phyloP scores from a whole-genome alignment of 2,797 vertebrate genomes.

The Sebastes diaconus region DNA sequence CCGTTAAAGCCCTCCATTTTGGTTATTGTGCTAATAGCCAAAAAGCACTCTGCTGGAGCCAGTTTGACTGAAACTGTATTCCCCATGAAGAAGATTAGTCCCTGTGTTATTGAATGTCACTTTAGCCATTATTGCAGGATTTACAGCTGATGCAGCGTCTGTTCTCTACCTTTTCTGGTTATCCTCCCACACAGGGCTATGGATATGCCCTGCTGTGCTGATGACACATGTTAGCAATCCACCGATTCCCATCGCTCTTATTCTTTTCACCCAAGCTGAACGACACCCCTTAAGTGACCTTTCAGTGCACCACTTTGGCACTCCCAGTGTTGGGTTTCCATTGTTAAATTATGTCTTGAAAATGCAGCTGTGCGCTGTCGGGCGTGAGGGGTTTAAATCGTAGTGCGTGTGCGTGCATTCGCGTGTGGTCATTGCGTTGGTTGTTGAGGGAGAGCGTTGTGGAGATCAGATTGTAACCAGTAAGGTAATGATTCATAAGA shows the following conservation, averaged over 20 bases:
- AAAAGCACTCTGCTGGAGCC: conserved; percentile 65
- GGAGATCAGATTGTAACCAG: conserved; percentile 65
- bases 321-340: neutral
- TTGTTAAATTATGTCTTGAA: neutral
- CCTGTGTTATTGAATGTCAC: conserved; percentile 67
- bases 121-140: conserved; percentile 68
- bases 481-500: conserved; percentile 78
- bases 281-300: conserved; percentile 5
- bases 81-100: conserved; percentile 53
- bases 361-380: neutral
- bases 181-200: conserved; percentile 42
- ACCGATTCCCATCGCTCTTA: conserved; percentile 22
- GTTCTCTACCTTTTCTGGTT: conserved; percentile 56
- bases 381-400: neutral
- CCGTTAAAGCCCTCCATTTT: conserved; percentile 44
- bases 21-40: conserved; percentile 55
- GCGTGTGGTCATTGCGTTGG: conserved; percentile 28
- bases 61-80: conserved; percentile 56
- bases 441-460: conserved; percentile 37
- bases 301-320: neutral
- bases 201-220: conserved; percentile 43
- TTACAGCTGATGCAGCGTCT: conserved; percentile 60
- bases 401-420: neutral
- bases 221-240: conserved; percentile 31
- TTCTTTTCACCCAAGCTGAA: conserved; percentile 7